Base-by-base conservation (phyloP, 2,888 invertebrate species). In the Parasteatoda lunata region DNA sequence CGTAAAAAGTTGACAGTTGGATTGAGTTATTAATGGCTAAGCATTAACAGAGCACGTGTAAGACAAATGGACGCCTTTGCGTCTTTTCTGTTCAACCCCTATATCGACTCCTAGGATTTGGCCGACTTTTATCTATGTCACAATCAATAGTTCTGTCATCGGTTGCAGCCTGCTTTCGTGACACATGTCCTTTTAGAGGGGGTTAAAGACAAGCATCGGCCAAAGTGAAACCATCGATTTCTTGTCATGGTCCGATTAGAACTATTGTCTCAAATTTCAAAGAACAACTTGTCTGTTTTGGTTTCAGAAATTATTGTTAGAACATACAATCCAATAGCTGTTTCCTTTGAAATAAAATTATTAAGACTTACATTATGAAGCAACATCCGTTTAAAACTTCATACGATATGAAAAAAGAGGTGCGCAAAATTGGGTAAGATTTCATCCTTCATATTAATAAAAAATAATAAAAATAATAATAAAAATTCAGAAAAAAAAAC, bases 121-220 rank as follows among this genome's bases (percentile, higher is more conserved):
- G 48, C 52, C 49, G 77, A 84, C 71, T 84, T 77, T 77, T 84
- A 84, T 84, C 84, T 77, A 72, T 84, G 79, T 84, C 84, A 77
- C 78, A 84, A 84, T 84, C 84, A 84, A 84, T 84, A 84, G 84
- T 68, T 73, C 73, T 84, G 84, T 75, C 84, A 84, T 84, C 78
- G 78, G 73, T 79, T 59, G 72, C 49, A 59, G 54, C 69, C 69
- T 79, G 84, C 78, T 84, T 75, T 79, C 64, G 59, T 84, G 84
- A 84, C 79, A 84, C 78, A 84, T 75, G 84, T 84, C 84, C 78
- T 84, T 79, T 79, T 78, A 78, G 64, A 70, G 79, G 45, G 70
- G 70, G 70, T 70, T 71, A 82, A 76, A 82, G 82, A 47, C 82
- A 76, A 69, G 30, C 76, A 76, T 49, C 54, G 66, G 49, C 70